phyloP scores from a whole-genome alignment of 2,888 invertebrate genomes.

The Palloptera scutellata region DNA sequence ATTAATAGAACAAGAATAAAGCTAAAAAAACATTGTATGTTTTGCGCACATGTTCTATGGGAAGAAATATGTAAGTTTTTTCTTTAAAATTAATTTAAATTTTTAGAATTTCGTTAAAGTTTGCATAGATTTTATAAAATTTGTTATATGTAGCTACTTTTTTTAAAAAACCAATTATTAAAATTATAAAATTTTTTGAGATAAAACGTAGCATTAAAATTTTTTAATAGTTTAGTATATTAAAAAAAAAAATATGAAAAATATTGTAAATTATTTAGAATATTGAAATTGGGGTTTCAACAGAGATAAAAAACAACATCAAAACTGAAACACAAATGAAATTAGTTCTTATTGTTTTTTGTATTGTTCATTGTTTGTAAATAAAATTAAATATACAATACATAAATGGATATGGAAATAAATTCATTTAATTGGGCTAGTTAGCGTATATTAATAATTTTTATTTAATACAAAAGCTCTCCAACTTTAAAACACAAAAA shows the following conservation, averaged over 20 bases:
- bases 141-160: conserved; percentile 29
- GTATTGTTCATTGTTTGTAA: background rate
- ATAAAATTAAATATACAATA: background rate
- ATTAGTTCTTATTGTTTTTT: background rate
- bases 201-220: conserved; percentile 12
- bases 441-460: background rate
- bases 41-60: background rate
- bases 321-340: background rate
- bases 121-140: conserved; percentile 35
- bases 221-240: conserved; percentile 1
- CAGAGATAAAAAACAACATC: background rate
- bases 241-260: background rate
- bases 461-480: too few species aligned
- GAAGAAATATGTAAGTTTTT: background rate
- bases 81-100: conserved; percentile 9
- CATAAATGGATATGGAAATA: background rate
- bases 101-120: conserved; percentile 36
- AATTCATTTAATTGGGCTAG: background rate
- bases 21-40: conserved; percentile 14
- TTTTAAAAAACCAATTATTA: conserved; percentile 24
- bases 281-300: conserved; percentile 25
- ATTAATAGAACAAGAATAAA: conserved; percentile 6
- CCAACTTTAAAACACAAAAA: background rate
- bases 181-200: conserved; percentile 16
- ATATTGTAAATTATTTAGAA: background rate